Conservation (phyloP, 2,113 vertebrate genomes). For the Pycnonotus jocosus region DNA sequence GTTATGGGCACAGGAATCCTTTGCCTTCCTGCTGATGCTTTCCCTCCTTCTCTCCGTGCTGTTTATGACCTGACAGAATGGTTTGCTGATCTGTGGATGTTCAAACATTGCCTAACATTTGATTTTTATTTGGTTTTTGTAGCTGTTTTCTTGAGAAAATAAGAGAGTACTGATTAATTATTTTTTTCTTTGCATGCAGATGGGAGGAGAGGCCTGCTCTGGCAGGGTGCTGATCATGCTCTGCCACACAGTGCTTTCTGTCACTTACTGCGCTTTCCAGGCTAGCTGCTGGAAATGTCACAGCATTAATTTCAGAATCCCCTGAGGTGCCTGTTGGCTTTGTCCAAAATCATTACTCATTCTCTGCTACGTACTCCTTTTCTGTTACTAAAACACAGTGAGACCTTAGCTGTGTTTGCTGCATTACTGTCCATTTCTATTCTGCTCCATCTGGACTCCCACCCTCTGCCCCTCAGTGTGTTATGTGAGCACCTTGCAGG, state of each 20-base stretch:
- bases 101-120: neutral
- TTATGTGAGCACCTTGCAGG: neutral
- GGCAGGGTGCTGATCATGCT: neutral
- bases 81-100: neutral
- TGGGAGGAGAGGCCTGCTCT: neutral
- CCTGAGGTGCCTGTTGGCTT: constrained; percentile 1
- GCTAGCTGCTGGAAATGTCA: constrained; percentile 17
- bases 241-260: neutral
- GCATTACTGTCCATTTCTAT: neutral
- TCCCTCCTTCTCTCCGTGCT: neutral
- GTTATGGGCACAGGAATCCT: neutral
- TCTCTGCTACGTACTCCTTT: neutral
- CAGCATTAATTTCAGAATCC: constrained; percentile 15
- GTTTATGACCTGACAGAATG: neutral
- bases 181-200: neutral
- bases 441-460: neutral
- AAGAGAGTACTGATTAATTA: neutral
- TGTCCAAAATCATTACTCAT: constrained; percentile 4
- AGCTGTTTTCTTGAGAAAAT: neutral
- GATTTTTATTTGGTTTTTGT: neutral
- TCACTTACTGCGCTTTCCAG: neutral
- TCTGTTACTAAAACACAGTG: neutral
- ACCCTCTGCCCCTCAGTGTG: neutral
- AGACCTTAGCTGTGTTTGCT: neutral
- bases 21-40: neutral